Base-by-base conservation (phyloP, 2,113 vertebrate genomes). In the Hippocampus barbouri region DNA sequence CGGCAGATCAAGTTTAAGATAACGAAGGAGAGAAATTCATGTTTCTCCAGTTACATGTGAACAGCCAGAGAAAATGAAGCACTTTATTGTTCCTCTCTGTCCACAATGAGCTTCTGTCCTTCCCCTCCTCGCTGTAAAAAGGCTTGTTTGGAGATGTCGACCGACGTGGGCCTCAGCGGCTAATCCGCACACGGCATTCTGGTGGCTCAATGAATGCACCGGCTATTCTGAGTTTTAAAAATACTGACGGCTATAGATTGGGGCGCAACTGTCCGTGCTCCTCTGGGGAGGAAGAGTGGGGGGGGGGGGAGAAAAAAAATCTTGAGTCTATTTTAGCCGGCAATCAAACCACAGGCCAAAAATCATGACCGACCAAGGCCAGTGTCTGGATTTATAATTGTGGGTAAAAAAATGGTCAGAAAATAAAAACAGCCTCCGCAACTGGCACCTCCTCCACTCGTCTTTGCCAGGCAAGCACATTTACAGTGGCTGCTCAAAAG, bases 161-260 rank as follows among this genome's bases (percentile, higher is more conserved):
- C 74, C 77, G 85, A 83, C 78, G 79, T 68, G 78, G 86, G 87
- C 88, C 86, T 79, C 86, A 75, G 69, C 74, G 75, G 78, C 80
- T 91, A 87, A 92, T 90, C 90, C 88, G 77, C 85, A 80, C 83
- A 76, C 80, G 80, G 83, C 88, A 86, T 89, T 92, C 87, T 89
- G 75, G 74, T 85, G 81, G 80, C 80, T 75, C 70, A 74, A 89
- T 89, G 87, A 92, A 90, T 89, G 89, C 59, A 23, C 68, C 41
- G 73, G 84, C 88, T 89, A 89, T 91, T 90, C 83, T 73, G 81
- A 86, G 88, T 92, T 91, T 92, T 79, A 90, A 90, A 91, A 91
- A 92, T 86, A 89, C 88, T 79, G 80, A 80, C 81, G 67, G 83
- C 80, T 80, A 85, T 85, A 85, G 78, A 85, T 88, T 83, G 79